Percentiles rank a stretch among this genome's conserved stretches.
phyloP scores from a whole-genome alignment of 2,113 vertebrate genomes.

The Columba janthina region DNA sequence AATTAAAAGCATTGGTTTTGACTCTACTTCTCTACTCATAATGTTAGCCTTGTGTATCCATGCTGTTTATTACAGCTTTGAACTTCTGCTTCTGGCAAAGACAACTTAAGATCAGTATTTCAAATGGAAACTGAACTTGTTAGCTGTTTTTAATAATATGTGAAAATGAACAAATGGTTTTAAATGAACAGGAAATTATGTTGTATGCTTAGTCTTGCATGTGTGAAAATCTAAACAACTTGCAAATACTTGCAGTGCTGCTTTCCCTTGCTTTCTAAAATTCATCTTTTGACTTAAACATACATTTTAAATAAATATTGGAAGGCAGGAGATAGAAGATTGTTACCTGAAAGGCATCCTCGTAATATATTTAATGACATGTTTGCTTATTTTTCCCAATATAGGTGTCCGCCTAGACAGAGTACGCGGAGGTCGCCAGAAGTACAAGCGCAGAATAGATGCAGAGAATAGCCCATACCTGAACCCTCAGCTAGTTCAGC shows the following conservation, averaged over 20 bases:
- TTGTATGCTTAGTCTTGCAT: background rate
- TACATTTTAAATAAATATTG: background rate
- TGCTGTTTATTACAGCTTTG: background rate
- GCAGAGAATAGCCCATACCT: slow-evolving; percentile 99
- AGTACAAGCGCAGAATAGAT: slow-evolving; percentile 99
- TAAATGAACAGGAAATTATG: background rate
- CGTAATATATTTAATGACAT: background rate
- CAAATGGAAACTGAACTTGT: background rate
- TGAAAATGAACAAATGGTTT: background rate
- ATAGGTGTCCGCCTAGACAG: slow-evolving; percentile 96
- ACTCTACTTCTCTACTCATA: background rate
- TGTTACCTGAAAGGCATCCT: background rate
- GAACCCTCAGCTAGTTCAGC: slow-evolving; percentile 97
- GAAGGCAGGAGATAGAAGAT: background rate
- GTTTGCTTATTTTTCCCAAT: slow-evolving; percentile 59
- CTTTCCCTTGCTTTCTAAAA: background rate
- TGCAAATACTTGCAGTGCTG: background rate
- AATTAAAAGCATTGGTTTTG: background rate
- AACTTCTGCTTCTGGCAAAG: background rate
- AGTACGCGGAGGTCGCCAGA: slow-evolving; percentile 98
- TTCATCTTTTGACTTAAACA: slow-evolving; percentile 11
- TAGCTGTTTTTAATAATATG: background rate
- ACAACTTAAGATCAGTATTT: background rate
- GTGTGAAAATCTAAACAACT: background rate
- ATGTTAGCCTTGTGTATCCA: background rate